Evolutionary conservation across 2,797 vertebrate genomes (phyloP).

Genomic region (Merluccius polli): DNA sequence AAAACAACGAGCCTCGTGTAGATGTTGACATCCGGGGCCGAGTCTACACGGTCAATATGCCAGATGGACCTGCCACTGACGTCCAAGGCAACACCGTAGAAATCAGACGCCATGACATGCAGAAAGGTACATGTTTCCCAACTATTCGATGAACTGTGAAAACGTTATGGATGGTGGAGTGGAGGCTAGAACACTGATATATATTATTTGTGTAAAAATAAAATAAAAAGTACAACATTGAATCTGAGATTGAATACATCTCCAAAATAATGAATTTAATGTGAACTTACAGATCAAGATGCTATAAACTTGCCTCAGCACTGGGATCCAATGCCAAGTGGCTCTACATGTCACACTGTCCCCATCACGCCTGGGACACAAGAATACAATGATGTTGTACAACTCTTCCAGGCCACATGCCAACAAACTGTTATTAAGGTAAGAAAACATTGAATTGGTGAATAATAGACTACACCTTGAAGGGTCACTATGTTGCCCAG

Average conservation of each 20-base stretch:
- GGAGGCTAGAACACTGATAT: too few relatives aligned
- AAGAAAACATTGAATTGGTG: slow-evolving; percentile 17
- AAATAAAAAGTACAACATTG: too few relatives aligned
- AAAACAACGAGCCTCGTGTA: rapidly evolving
- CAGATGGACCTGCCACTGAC: slow-evolving; percentile 55
- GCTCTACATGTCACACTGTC: slow-evolving; percentile 35
- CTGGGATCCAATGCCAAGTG: slow-evolving; percentile 74
- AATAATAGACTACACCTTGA: not conserved
- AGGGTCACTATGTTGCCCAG: too few relatives aligned
- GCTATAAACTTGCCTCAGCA: slow-evolving; percentile 56
- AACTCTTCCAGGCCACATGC: slow-evolving; percentile 67
- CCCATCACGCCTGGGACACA: slow-evolving; percentile 36
- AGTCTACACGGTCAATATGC: slow-evolving; percentile 68
- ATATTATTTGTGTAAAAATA: too few relatives aligned
- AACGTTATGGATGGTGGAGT: too few relatives aligned
- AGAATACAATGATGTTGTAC: slow-evolving; percentile 67
- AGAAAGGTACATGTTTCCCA: slow-evolving; percentile 67
- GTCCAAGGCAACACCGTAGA: slow-evolving; percentile 47
- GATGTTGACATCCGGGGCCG: slow-evolving; percentile 57
- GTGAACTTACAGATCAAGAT: slow-evolving; percentile 12
- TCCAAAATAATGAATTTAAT: not conserved
- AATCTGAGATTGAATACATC: not conserved
- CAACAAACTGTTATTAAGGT: slow-evolving; percentile 68
- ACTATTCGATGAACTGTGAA: not conserved
- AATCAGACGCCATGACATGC: slow-evolving; percentile 71